Base-by-base conservation (phyloP, 2,888 invertebrate species). In the Trichogramma evanescens region DNA sequence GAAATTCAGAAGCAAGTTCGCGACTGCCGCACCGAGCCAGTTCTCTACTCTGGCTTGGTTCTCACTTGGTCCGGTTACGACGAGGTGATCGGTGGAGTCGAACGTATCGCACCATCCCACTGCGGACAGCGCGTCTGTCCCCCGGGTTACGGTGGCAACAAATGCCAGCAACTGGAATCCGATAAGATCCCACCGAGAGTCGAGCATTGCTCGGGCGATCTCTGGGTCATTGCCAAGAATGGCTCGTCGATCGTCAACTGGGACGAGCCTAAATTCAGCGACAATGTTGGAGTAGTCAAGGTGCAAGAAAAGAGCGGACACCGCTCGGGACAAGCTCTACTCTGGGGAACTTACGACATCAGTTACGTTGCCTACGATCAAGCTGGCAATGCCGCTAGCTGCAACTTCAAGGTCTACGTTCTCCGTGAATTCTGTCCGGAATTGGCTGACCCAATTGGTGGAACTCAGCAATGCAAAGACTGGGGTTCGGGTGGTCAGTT, bases 401-500 rank as follows among this genome's bases (percentile, higher is more conserved):
- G 96, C 76, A 87, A 88, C 66, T 96, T 96, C 80, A 93, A 91
- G 77, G 91, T 95, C 58, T 93, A 93, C 60, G 86, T 96, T 13
- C 76, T 95, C 56, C 86, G 92, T 93, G 94, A 95, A 75, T 95
- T 95, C 80, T 97, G 97, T 74, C 93, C 93, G 39, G 86, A 89
- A 64, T 79, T 95, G 66, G 82, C 88, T 38, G 94, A 95, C 78
- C 97, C 97, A 1, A 84, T 94, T 38, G 94, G 95, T 57, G 97
- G 97, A 50, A 84, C 86, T 42, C 95, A 95, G 79, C 88, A 88
- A 5, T 96, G 96, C 77, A 93, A 94, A 69, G 92, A 93, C 72
- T 96, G 95, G 95, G 96, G 96, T 52, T 94, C 95, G 3, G 94
- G 94, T 57, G 93, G 95, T 49, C 93, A 94, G 73, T 95, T 95